A percentile compares a stretch with the other conserved stretches of the same genome.
phyloP scores from a whole-genome alignment of 2,888 invertebrate species.

The Xanthia togata region DNA sequence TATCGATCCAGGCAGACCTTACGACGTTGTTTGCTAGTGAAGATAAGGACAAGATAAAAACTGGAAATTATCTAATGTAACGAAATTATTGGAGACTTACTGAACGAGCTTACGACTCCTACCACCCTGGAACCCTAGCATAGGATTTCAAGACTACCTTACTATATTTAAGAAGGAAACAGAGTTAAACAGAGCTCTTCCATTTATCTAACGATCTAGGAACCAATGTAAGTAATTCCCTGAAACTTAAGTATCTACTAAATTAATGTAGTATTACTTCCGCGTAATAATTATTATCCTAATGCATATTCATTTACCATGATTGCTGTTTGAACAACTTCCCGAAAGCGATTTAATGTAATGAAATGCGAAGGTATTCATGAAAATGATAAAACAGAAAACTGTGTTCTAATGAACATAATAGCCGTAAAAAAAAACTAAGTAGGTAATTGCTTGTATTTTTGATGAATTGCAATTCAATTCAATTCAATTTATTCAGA shows the following conservation, averaged over 20 bases:
- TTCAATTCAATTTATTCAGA: too few species aligned
- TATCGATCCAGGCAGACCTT: slow-evolving; percentile 46
- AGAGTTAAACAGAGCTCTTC: neutral
- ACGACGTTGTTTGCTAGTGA: slow-evolving; percentile 43
- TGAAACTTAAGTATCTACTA: neutral
- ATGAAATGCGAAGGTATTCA: neutral
- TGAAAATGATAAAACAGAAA: neutral
- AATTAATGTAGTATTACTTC: slow-evolving; percentile 31
- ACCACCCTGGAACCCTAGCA: neutral
- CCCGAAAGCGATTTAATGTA: neutral
- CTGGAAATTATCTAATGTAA: slow-evolving; percentile 24
- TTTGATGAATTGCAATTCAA: neutral
- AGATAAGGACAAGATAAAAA: slow-evolving; percentile 42
- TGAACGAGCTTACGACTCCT: neutral
- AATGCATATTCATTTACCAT: slow-evolving; percentile 12
- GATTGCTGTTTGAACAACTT: slow-evolving; percentile 14
- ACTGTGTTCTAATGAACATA: neutral
- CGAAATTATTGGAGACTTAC: slow-evolving; percentile 10
- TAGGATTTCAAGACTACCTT: neutral
- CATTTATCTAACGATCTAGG: neutral
- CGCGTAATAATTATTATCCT: slow-evolving; percentile 14
- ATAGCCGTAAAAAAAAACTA: neutral
- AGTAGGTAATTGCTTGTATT: neutral
- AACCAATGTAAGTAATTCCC: neutral
- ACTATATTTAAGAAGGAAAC: neutral